Base-by-base conservation (phyloP, 2,797 vertebrate species). In the Okamejei kenojei region DNA sequence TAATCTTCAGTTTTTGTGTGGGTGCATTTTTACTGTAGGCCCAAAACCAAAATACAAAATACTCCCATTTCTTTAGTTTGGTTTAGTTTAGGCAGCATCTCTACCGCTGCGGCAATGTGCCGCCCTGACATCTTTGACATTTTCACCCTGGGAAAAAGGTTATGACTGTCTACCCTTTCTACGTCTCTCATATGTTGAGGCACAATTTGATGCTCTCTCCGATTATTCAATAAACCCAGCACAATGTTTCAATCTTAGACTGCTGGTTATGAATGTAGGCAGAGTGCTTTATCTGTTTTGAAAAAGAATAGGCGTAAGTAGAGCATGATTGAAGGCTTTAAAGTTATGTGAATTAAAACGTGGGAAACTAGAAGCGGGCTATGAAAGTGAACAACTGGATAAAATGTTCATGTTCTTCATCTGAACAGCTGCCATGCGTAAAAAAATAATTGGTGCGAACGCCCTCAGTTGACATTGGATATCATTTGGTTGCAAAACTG, bases 401-500 rank as follows among this genome's bases (percentile, higher is more conserved):
- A 65, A 88, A 86, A 88, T 88, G 61, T 15, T 32, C 63, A 88
- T 88, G 1, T 38, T 11, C 63, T 88, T 88, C 65, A 61, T 65
- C 19, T 65, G 26, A 84, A 84, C 58, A 84, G 82, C 54, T 84
- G 84, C 29, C 84, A 88, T 65, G 84, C 9, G 84, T 88, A 88
- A 88, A 61, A 88, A 88, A 88, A 88, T 88, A 65, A 88, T 88
- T 65, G 84, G 13, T 65, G 84, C 84, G 32, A 65, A 88, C 35
- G 17, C n/a, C 29, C 84, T 88, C 84, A 88, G 82, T n/a, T 82
- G 61, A 88, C 84, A 88, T 88, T 61, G n/a, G 11, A 88, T 17
- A 65, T 32, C 29, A 65, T 63, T 88, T 32, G n/a, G n/a, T 65
- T 32, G 58, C n/a, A 88, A 82, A 88, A 65, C 61, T n/a, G n/a